Conservation (phyloP, 2,113 vertebrate genomes). For the Pseudois nayaur region DNA sequence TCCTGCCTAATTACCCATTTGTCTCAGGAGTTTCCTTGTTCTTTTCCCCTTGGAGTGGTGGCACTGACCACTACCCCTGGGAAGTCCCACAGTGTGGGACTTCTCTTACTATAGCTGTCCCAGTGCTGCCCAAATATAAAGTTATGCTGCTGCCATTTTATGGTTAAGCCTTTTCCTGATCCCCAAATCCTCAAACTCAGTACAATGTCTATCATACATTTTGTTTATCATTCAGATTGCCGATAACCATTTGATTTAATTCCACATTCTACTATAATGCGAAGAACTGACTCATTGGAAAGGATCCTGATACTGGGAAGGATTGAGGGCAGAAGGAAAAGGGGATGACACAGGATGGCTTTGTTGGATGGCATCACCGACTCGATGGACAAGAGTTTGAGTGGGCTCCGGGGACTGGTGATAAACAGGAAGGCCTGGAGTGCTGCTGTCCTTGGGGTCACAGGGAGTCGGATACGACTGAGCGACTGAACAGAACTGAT, state of each 20-base stretch:
- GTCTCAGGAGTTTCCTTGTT: neutral
- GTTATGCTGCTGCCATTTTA: neutral
- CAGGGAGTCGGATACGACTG: neutral
- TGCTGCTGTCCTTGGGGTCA: neutral
- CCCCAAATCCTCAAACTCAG: neutral
- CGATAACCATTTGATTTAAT: neutral
- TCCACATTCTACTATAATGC: neutral
- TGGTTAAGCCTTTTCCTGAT: neutral
- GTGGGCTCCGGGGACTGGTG: neutral
- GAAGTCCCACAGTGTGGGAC: neutral
- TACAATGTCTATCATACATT: neutral
- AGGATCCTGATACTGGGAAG: neutral
- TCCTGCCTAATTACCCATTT: neutral
- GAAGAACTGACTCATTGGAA: neutral
- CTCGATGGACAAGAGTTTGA: neutral
- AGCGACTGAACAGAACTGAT: neutral
- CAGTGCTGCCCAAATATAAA: neutral
- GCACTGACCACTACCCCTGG: neutral
- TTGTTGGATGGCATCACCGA: neutral
- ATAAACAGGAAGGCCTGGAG: neutral
- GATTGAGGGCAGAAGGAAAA: neutral
- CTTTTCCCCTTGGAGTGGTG: neutral
- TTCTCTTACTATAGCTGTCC: neutral
- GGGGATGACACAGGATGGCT: neutral
- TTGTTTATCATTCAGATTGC: neutral